Conservation (phyloP, 1,140 invertebrate species). For the Palaemon carinicauda region DNA sequence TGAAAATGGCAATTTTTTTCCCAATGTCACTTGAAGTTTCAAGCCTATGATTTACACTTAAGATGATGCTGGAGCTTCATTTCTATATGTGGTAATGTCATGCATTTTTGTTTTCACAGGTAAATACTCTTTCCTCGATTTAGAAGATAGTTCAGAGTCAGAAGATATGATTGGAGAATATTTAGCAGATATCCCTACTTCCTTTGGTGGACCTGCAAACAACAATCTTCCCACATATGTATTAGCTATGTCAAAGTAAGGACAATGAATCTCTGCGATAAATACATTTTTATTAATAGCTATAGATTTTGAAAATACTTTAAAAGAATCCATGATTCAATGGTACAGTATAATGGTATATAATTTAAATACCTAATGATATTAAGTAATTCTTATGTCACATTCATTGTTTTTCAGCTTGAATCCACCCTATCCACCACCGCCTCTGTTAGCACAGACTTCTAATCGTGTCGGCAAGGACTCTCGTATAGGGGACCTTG, state of each 20-base stretch:
- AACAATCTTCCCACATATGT: constrained; percentile 29
- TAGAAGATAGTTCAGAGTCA: constrained; percentile 50
- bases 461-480: constrained; percentile 29
- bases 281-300: neutral
- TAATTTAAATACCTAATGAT: neutral
- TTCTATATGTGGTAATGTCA: no score
- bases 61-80: no score
- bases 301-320: no score
- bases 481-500: constrained; percentile 33
- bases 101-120: neutral
- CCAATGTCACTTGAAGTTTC: no score
- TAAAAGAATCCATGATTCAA: no score
- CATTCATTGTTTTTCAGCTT: neutral
- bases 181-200: constrained; percentile 38
- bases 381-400: neutral
- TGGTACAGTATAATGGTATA: no score
- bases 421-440: constrained; percentile 14
- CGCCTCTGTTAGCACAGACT: constrained; percentile 16
- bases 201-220: neutral
- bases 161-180: constrained; percentile 56
- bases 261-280: neutral
- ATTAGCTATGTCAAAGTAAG: constrained; percentile 47
- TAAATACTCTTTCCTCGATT: constrained; percentile 46
- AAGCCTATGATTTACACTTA: no score
- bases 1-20: no score